Evolutionary conservation across 2,888 invertebrate genomes (phyloP), one percentile per base, ranked within the genome.

Genomic region (Eupelmus urozonus): DNA sequence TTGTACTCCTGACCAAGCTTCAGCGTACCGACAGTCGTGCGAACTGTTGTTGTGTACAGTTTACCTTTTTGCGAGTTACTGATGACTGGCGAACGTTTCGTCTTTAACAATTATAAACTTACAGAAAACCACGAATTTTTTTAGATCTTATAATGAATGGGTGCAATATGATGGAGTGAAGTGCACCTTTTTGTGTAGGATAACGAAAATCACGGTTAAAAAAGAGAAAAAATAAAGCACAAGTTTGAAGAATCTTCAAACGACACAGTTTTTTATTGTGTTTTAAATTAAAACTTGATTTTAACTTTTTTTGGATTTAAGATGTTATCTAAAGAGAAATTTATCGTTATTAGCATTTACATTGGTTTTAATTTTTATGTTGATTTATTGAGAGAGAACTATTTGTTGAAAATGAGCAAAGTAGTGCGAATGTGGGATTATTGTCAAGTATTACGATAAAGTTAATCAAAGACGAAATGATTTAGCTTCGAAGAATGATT

Each of bases 11-110:
- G 70, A 74, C 78, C 74, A 78, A 78, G n/a, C 59, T 65, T 40
- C 53, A 65, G 66, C 59, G 29, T 57, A 66, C 55, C 53, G 57
- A 66, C 75, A 59, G 66, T 79, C 70, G 51, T 73, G 34, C 11
- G 25, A 69, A 63, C 69, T 63, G 69, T 77, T 77, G 66, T 74
- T 78, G 65, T 78, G 78, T 74, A 78, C 74, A 74, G 69, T 74
- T 5, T 34, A 69, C 20, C 29, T 70, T 62, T 45, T 72, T 67
- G 13, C 53, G 42, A 70, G 20, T 70, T 62, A n/a, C 20, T 55
- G 16, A 63, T 60, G 55, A 63, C 20, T 23, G 42, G 62, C 13
- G 40, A 53, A 53, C 11, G 34, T 57, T 70, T 77, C n/a, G 40
- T 76, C 65, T 42, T 34, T 57, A 66, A 66, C 11, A 16, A 66